Evolutionary conservation across 2,113 vertebrate species (phyloP), one percentile per base, ranked within the genome.

Genomic region (Anser cygnoides): DNA sequence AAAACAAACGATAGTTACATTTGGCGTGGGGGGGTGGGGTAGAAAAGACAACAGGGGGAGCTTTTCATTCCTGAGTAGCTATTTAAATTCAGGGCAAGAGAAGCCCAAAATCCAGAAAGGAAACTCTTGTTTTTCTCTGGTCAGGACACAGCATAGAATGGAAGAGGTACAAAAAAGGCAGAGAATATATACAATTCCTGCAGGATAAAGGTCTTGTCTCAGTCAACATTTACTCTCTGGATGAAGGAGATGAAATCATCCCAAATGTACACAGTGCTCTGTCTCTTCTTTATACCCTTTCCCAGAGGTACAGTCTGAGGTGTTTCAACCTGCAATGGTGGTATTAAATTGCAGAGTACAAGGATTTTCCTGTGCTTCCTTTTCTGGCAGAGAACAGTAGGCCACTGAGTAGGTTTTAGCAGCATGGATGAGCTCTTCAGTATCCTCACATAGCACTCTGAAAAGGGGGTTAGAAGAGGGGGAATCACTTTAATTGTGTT

Each of bases 211-310:
- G 72, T 96, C 85, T 92, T 88, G 52, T 86, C 75, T 96, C 3
- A 15, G 75, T 94, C 90, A 95, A 88, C 68, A 88, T 92, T 95
- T 86, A 44, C 88, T 63, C 46, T 94, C 54, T 86, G 75, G 76
- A 86, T 92, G 72, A 94, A 88, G 79, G 67, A 90, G 88, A 88
- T 74, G 41, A 93, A 92, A 88, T 97, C 75, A 93, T 91, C 87
- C 90, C 85, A 66, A 39, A 57, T 61, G 55, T 74, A 94, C 82
- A 77, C 37, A 67, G 31, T 43, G 46, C 66, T 75, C 18, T 82
- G 65, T 87, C 61, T 93, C 66, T 83, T 92, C 75, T 91, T 92
- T 83, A 67, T 37, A 23, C 71, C 50, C 44, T 26, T 90, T 74
- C 72, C 50, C 65, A 44, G 26, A 87, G 62, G 49, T 72, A 49